Evolutionary conservation across 2,113 vertebrate genomes (phyloP).

Genomic region (Platichthys flesus): DNA sequence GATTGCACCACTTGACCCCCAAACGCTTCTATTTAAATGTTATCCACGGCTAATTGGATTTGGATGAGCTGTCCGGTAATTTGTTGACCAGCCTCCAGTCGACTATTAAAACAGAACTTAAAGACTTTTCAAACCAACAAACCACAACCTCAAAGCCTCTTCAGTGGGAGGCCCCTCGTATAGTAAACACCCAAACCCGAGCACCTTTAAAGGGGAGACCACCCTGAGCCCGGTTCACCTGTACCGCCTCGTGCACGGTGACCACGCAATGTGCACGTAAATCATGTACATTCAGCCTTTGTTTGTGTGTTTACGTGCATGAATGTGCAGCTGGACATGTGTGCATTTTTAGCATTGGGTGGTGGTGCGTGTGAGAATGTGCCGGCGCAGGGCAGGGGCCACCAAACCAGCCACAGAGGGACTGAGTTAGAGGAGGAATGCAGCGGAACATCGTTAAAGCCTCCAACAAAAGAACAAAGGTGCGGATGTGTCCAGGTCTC

Average conservation of each 20-base stretch:
- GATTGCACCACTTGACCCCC: neutral
- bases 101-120: slow-evolving; percentile 45
- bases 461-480: slow-evolving; percentile 84
- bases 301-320: neutral
- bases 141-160: slow-evolving; percentile 58
- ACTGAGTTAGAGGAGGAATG: slow-evolving; percentile 83
- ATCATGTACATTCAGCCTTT: neutral
- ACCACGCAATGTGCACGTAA: neutral
- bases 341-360: neutral
- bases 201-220: slow-evolving; percentile 63
- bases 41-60: slow-evolving; percentile 30
- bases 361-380: slow-evolving; percentile 30
- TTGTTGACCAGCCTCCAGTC: slow-evolving; percentile 17
- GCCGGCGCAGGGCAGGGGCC: slow-evolving; percentile 50
- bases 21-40: neutral
- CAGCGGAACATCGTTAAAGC: slow-evolving; percentile 86
- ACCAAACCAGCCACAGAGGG: slow-evolving; percentile 79
- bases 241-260: neutral
- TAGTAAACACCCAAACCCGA: slow-evolving; percentile 66
- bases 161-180: slow-evolving; percentile 62
- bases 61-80: slow-evolving; percentile 28
- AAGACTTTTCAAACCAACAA: slow-evolving; percentile 57
- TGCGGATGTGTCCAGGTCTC: slow-evolving; percentile 73
- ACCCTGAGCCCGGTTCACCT: slow-evolving; percentile 61
- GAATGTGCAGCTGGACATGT: neutral